These are phyloP conservation scores for Euglossa dilemma DNA, from an alignment of 1,140 invertebrate genomes.

Conservation along the genomic window DNA sequence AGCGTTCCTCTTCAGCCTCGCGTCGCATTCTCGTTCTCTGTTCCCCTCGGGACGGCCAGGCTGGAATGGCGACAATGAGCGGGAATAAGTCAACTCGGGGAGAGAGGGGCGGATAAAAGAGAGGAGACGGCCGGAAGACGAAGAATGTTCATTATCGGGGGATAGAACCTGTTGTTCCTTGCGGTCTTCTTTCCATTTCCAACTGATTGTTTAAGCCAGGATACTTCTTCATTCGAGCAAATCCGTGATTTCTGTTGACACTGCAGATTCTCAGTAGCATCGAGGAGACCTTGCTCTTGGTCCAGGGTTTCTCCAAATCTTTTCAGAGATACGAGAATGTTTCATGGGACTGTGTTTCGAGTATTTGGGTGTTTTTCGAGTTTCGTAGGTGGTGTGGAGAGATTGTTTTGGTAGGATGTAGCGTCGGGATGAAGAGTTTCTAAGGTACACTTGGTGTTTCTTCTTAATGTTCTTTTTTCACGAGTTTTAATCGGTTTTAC, in stretches of 20 bases:
- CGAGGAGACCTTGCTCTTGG: too few species aligned
- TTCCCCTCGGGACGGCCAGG: constrained; percentile 59
- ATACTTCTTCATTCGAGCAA: neutral
- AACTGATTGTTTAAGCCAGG: constrained; percentile 14
- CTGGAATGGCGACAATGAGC: constrained; percentile 72
- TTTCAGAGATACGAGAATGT: too few species aligned
- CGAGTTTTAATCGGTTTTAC: too few species aligned
- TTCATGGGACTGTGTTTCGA: too few species aligned
- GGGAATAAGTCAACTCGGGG: constrained; percentile 73
- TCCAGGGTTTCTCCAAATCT: too few species aligned
- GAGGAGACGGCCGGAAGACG: constrained; percentile 10
- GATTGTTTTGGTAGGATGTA: too few species aligned
- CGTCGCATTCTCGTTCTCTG: constrained; percentile 36
- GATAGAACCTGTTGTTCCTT: constrained; percentile 17
- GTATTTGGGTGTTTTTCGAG: too few species aligned
- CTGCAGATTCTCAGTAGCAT: too few species aligned
- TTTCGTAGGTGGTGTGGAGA: too few species aligned
- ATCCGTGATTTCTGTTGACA: neutral
- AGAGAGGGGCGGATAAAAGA: constrained; percentile 44
- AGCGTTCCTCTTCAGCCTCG: constrained; percentile 27
- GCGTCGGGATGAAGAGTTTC: too few species aligned
- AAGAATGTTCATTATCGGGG: constrained; percentile 42
- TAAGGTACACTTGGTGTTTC: too few species aligned
- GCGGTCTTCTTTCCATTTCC: neutral
- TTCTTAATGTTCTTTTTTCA: too few species aligned